Percentiles rank a stretch among this genome's conserved stretches.
Evolutionary conservation across 2,113 vertebrate species (phyloP).

Genomic region (Coryphaenoides rupestris): DNA sequence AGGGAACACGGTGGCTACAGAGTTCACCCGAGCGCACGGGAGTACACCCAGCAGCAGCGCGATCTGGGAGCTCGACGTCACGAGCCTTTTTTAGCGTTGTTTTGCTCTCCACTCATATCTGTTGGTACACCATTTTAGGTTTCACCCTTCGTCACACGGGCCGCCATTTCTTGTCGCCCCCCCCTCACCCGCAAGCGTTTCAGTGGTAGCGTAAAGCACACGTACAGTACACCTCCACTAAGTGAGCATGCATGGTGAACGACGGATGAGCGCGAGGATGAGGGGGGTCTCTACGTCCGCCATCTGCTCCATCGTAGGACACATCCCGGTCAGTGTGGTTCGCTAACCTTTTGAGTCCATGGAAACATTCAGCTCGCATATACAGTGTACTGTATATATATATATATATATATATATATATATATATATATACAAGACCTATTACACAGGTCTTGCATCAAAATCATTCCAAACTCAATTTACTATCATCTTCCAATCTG

Average conservation of each 20-base stretch:
- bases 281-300: conserved; percentile 30
- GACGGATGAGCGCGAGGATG: conserved; percentile 47
- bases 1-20: too few relatives aligned
- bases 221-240: conserved; percentile 22
- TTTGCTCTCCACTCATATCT: too few relatives aligned
- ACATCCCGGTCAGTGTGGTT: conserved; percentile 38
- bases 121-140: too few relatives aligned
- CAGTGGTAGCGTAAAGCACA: background rate
- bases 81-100: too few relatives aligned
- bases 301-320: conserved; percentile 50
- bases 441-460: too few relatives aligned
- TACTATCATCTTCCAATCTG: conserved; percentile 22
- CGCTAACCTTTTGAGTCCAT: conserved; percentile 39
- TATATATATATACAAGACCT: too few relatives aligned
- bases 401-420: background rate
- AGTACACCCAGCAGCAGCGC: too few relatives aligned
- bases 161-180: too few relatives aligned
- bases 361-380: conserved; percentile 38
- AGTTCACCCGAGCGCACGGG: too few relatives aligned
- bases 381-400: background rate
- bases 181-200: too few relatives aligned
- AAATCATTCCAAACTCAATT: conserved; percentile 37
- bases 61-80: too few relatives aligned
- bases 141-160: too few relatives aligned
- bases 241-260: conserved; percentile 42